Evolutionary conservation across 2,113 vertebrate species (phyloP), one percentile per base, ranked within the genome.

Genomic region (Gnathonemus echidnorhynchus): DNA sequence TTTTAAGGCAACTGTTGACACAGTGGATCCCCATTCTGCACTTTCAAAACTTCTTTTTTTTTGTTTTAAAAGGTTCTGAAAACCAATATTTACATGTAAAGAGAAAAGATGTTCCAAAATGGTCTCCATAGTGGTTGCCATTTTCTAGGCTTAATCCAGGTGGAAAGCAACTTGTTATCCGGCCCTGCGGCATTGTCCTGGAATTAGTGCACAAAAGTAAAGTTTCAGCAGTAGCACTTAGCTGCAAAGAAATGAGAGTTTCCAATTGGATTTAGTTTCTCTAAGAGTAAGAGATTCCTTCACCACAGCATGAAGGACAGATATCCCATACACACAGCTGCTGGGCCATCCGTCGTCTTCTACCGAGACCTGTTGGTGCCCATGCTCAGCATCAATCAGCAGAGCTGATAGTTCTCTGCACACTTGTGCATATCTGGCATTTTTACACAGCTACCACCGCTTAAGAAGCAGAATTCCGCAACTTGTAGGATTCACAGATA

Each of bases 251-350:
- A 92, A 93, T 92, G 93, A 94, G 92, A 93, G 91, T 95, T 96
- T 96, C 94, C 92, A 93, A 92, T 96, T 90, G 92, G 94, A 95
- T 66, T 96, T 96, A 95, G 92, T 91, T 77, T 89, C 92, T 88
- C 17, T 84, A 46, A 93, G 92, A 93, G 89, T 88, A 92, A 91
- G 91, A 94, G 93, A 94, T 84, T 46, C 35, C 35, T 84, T 46
- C 3, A 45, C 80, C 42, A 48, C 42, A 46, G 39, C 35, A 84
- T 24, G 17, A 84, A 48, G 80, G 21, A 6, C 35, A n/a, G 42
- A 95, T 95, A 95, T 94, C 95, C 92, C 93, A 92, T 89, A 90
- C 92, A 93, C 93, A 94, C 95, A 96, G 95, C 93, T 94, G 93
- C 56, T n/a, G 19, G 39, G 15, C 5, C 19, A n/a, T 11, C 80